Evolutionary conservation across 2,888 invertebrate species (phyloP), one percentile per base, ranked within the genome.

Genomic region (Caenorhabditis parvicauda): DNA sequence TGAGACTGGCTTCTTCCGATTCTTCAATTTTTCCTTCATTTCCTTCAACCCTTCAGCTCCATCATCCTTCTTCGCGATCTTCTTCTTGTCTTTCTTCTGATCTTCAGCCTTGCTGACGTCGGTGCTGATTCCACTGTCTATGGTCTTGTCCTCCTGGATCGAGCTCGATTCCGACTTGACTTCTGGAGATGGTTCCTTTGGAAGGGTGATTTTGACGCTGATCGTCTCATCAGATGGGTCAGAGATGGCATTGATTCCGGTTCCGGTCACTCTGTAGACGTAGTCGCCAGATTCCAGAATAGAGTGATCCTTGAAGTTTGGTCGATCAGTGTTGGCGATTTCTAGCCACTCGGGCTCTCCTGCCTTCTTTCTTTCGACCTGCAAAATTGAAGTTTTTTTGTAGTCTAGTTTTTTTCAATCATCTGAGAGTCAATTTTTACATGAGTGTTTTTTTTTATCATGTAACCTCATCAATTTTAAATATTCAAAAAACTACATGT

Each of bases 331-430:
- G 29, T 64, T 74, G 9, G 75, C 76, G 14, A 79, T 62, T 55
- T 79, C 74, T 37, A 79, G 61, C 79, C 79, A 79, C 38, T 69
- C 66, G 1, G 68, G 45, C 21, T 52, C 57, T 38, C 58, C 59
- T 22, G 52, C 52, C 38, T 55, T 59, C 51, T 59, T 64, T 39
- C 64, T 47, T 28, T 64, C 64, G 21, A 64, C 27, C n/a, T n/a
- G n/a, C n/a, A n/a, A n/a, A n/a, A n/a, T n/a, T n/a, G n/a, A n/a
- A n/a, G n/a, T n/a, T n/a, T n/a, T n/a, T n/a, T n/a, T n/a, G n/a
- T n/a, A n/a, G n/a, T n/a, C n/a, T n/a, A n/a, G n/a, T n/a, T n/a
- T n/a, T n/a, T n/a, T n/a, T n/a, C n/a, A n/a, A n/a, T n/a, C n/a
- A n/a, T n/a, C n/a, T n/a, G n/a, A n/a, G n/a, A n/a, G n/a, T n/a